A percentile compares a stretch with the other conserved stretches of the same genome.
These are phyloP conservation scores for Entelurus aequoreus DNA, from an alignment of 2,113 vertebrate species.

Conservation along the genomic window DNA sequence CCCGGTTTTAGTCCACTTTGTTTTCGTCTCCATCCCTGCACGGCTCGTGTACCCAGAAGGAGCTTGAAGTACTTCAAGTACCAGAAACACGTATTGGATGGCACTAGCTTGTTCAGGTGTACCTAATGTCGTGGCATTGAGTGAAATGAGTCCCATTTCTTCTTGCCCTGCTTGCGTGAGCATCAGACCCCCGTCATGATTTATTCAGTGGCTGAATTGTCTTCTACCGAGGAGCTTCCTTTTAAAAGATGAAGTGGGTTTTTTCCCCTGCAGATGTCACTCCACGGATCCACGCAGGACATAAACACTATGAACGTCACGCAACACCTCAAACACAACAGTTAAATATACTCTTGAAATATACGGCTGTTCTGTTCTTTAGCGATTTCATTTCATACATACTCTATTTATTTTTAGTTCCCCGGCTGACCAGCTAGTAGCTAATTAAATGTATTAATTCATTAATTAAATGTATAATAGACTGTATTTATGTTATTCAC, in stretches of 20 bases:
- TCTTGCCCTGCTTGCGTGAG: slow-evolving; percentile 3
- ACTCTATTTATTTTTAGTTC: too few relatives aligned
- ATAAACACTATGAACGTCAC: too few relatives aligned
- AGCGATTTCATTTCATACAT: too few relatives aligned
- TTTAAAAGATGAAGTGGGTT: slow-evolving; percentile 14
- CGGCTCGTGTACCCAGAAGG: too few relatives aligned
- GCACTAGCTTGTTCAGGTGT: neutral
- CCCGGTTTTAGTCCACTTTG: slow-evolving; percentile 39
- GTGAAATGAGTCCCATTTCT: neutral
- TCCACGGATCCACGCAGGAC: neutral
- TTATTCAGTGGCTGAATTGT: slow-evolving; percentile 15
- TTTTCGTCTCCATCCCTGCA: slow-evolving; percentile 31
- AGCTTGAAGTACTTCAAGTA: too few relatives aligned
- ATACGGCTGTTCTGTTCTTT: too few relatives aligned
- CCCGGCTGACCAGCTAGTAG: too few relatives aligned
- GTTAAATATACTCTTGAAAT: too few relatives aligned
- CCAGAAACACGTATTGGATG: neutral
- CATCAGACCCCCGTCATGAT: slow-evolving; percentile 2
- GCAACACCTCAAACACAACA: too few relatives aligned
- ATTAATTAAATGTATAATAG: too few relatives aligned
- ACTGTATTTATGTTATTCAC: too few relatives aligned
- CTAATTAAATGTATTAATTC: too few relatives aligned
- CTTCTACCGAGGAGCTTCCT: slow-evolving; percentile 10
- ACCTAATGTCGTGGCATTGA: neutral
- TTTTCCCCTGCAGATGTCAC: slow-evolving; percentile 1